Conservation (phyloP, 1,140 invertebrate genomes). For the Drosophila jambulina region DNA sequence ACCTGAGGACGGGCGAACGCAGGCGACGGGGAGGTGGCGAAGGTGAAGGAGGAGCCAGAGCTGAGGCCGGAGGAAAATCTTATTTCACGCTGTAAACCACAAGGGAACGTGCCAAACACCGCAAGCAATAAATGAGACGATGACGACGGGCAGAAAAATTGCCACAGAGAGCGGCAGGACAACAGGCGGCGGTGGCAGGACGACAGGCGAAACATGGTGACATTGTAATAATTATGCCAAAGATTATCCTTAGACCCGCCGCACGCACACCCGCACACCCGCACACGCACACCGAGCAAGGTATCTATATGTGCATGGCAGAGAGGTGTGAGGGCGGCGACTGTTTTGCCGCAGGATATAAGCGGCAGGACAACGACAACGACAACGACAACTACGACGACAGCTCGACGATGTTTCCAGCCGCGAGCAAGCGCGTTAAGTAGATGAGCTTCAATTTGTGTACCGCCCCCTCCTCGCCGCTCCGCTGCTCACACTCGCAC, state of each 20-base stretch:
- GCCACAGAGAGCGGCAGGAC: conserved; percentile 48
- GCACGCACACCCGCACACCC: conserved; percentile 17
- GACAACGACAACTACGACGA: conserved; percentile 34
- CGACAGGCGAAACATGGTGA: conserved; percentile 76
- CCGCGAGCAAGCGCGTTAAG: conserved; percentile 80
- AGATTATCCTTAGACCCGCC: conserved; percentile 78
- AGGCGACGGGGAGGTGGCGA: background rate
- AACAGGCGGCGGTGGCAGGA: conserved; percentile 24
- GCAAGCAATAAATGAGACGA: conserved; percentile 81
- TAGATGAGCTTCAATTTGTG: conserved; percentile 81
- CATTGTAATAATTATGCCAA: conserved; percentile 84
- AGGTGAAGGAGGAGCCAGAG: background rate
- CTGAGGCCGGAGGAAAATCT: conserved; percentile 67
- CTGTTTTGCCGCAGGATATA: conserved; percentile 74
- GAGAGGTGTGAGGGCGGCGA: conserved; percentile 60
- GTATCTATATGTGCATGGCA: conserved; percentile 1
- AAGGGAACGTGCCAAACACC: conserved; percentile 81
- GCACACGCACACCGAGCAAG: background rate
- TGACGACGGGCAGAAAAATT: conserved; percentile 78
- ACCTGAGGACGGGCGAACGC: conserved; percentile 23
- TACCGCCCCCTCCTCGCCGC: conserved; percentile 49
- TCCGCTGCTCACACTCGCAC: background rate
- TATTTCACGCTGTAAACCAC: conserved; percentile 82
- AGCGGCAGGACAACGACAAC: conserved; percentile 60
- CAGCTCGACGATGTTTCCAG: conserved; percentile 67